Base-by-base conservation (phyloP, 2,113 vertebrate species). In the Neodon shergylaensis region DNA sequence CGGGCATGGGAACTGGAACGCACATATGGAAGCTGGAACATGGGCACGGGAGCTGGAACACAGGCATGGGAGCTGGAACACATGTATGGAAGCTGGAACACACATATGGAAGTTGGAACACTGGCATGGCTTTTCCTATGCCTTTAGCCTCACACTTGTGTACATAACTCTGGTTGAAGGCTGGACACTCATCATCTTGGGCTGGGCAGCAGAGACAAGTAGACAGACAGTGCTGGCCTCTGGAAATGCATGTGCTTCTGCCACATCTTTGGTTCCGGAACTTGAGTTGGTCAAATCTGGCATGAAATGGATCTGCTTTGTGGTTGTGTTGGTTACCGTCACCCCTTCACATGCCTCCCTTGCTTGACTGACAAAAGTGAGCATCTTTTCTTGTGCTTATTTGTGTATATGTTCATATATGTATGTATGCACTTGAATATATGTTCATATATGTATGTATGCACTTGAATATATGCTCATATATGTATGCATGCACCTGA, bases 11-110 rank as follows among this genome's bases (percentile, higher is more conserved):
- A 28, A 13, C 54, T 83, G 3, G 13, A 28, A 26, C 12, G 1
- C 0, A 1, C 2, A 0, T 1, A 28, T 0, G 26, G 79, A 61
- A 39, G 6, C 54, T 42, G 6, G 12, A 26, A n/a, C 61, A 26
- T 2, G 5, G 58, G 19, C 61, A 63, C 1, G 61, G 61, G 0
- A 65, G 22, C 24, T 13, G 8, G 26, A 31, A 66, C 26, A 31
- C 4, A 5, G 4, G 11, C 26, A 66, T 1, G 39, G 24, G 28
- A 28, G 26, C 63, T 28, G 63, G 24, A 11, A 65, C 24, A 65
- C 26, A 3, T 1, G 26, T 26, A 65, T 3, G 63, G 26, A 12
- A 28, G 8, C 63, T 66, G 65, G 28, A 31, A 66, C 65, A 31
- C 11, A 10, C 1, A 0, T 28, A 65, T 2, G 24, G n/a, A 61